Evolutionary conservation across 2,113 vertebrate genomes (phyloP), one percentile per base, ranked within the genome.

Genomic region (Hippocampus mohnikei): DNA sequence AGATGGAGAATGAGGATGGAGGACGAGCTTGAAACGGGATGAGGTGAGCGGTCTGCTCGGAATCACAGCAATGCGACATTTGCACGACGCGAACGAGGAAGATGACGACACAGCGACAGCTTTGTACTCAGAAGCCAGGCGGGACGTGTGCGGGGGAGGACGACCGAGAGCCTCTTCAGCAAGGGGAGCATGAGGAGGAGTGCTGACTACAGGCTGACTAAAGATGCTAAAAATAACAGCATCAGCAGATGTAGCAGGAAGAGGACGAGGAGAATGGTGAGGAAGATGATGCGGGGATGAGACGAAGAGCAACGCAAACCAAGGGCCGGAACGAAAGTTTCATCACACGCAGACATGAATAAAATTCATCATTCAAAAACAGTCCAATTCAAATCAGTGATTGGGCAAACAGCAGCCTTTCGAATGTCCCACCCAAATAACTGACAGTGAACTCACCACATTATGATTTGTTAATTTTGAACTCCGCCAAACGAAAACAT

Each of bases 211-310:
- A 33, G 79, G 72, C 81, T 86, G 83, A 83, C 81, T 84, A 67
- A 85, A 64, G 77, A 76, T 67, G 83, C 89, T 92, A 91, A 89
- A 90, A 92, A 91, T 90, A 92, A 87, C 72, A 81, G 50, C 75
- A 50, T 50, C 76, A 77, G 77, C 21, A 66, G 79, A 79, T 67
- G 78, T 37, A 78, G 69, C 75, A 78, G 73, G 75, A 79, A 65
- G 72, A 79, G 66, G 69, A 69, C 27, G 33, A 37, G 33, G 33
- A 37, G 33, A 5, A 37, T 2, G 1, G 33, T 37, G 69, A 72
- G 42, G 67, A 44, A 41, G 73, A 69, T 56, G 59, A 69, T 37
- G 71, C 79, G 74, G 73, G 71, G 62, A 64, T 41, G 55, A 29
- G 65, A 79, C 72, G 80, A 75, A 61, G 67, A 79, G 41, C 61